phyloP scores from a whole-genome alignment of 1,140 invertebrate genomes.

The Lasioglossum baleicum region DNA sequence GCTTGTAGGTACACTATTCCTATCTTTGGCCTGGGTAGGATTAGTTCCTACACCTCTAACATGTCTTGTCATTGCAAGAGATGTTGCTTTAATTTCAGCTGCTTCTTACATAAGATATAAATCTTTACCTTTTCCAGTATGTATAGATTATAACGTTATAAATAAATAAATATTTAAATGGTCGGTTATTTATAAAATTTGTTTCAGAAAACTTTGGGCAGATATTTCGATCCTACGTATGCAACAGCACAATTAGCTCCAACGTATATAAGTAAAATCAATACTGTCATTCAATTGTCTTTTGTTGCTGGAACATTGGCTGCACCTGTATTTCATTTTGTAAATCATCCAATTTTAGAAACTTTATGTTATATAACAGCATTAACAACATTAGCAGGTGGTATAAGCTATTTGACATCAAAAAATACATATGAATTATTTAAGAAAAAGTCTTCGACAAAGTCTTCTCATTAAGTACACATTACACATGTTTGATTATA shows the following conservation, averaged over 20 bases:
- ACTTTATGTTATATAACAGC: constrained; percentile 91
- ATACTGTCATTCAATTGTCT: constrained; percentile 92
- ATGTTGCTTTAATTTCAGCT: constrained; percentile 88
- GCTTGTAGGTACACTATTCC: constrained; percentile 92
- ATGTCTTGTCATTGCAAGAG: constrained; percentile 90
- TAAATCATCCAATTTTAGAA: constrained; percentile 89
- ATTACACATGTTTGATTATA: constrained; percentile 10
- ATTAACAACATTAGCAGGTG: constrained; percentile 91
- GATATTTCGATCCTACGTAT: constrained; percentile 94
- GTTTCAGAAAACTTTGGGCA: constrained; percentile 89
- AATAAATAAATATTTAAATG: no score
- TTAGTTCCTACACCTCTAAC: constrained; percentile 94
- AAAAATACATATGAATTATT: constrained; percentile 90
- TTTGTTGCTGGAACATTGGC: constrained; percentile 89
- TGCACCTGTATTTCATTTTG: constrained; percentile 90
- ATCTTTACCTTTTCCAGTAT: constrained; percentile 92
- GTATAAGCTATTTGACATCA: constrained; percentile 89
- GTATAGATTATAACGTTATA: no score
- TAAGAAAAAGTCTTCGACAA: constrained; percentile 77
- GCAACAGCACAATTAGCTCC: constrained; percentile 95
- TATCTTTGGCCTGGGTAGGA: constrained; percentile 91
- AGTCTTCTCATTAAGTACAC: constrained; percentile 14
- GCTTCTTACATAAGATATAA: constrained; percentile 94
- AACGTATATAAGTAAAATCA: constrained; percentile 95
- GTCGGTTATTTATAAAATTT: no score